Base-by-base conservation (phyloP, 2,888 invertebrate genomes). In the Gandaritis pyraliata region DNA sequence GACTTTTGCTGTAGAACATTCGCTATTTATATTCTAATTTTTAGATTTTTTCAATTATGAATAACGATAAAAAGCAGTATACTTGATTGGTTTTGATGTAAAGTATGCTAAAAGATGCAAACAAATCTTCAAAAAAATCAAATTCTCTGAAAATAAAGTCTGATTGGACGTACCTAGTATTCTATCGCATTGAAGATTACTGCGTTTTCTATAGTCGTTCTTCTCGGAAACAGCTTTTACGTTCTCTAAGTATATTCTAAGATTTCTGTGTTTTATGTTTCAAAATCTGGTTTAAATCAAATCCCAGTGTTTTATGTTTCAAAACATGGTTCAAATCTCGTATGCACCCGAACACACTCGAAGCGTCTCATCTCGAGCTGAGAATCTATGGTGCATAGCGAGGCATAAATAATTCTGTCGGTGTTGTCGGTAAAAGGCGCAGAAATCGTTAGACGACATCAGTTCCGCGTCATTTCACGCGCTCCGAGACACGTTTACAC, bases 371-470 rank as follows among this genome's bases (percentile, higher is more conserved):
- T 49, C 58, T 58, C 57, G 41, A 60, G 57, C 58, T 63, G 47
- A 61, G 64, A 61, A 51, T 56, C 53, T 38, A 41, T 50, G 55
- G 57, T 68, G 63, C 61, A 65, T 64, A 58, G 51, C 49, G 49
- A 61, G 54, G 55, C 61, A 62, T 66, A 64, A 61, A 63, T 60
- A 63, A 64, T 61, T 62, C 58, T 33, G n/a, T 39, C 39, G 48
- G 55, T 58, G 58, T 54, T 62, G 58, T 47, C 49, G 58, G 78
- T 77, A 82, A 80, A 80, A 81, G 77, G 76, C 76, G 76, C 58
- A 77, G 81, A 77, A 82, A 85, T 85, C 85, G 85, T 83, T 83
- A 86, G 81, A 78, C 81, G 78, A 73, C 83, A 81, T 85, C 79
- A 82, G 83, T 85, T 82, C 82, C 83, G 73, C 82, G 68, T 86